Conservation (phyloP, 2,797 vertebrate species). For the Steatocranus sp. region DNA sequence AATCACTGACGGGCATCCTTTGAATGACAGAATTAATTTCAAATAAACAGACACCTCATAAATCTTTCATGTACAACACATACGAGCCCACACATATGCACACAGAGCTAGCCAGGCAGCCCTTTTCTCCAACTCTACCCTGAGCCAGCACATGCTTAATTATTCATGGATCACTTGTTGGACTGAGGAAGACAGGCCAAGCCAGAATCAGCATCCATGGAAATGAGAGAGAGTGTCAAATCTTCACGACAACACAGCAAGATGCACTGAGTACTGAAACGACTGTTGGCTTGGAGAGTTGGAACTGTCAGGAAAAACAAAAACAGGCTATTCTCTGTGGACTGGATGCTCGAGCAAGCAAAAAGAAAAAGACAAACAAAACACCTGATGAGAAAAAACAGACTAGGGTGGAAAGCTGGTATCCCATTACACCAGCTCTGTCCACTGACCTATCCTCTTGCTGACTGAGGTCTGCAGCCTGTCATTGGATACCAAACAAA, state of each 20-base stretch:
- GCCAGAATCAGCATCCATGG: slow-evolving; percentile 29
- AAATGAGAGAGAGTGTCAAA: slow-evolving; percentile 23
- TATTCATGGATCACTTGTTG: slow-evolving; percentile 70
- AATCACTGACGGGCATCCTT: neutral
- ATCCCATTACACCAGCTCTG: slow-evolving; percentile 42
- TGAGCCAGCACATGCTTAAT: slow-evolving; percentile 62
- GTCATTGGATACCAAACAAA: neutral
- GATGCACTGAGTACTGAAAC: neutral
- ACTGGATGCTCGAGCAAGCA: slow-evolving; percentile 30
- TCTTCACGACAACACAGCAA: neutral
- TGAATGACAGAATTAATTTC: slow-evolving; percentile 48
- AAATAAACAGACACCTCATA: slow-evolving; percentile 53
- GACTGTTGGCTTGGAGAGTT: slow-evolving; percentile 4
- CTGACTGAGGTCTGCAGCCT: neutral
- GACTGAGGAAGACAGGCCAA: slow-evolving; percentile 47
- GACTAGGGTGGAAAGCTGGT: slow-evolving; percentile 19
- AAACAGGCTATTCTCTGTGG: slow-evolving; percentile 41
- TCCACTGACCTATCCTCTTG: neutral
- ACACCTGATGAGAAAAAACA: slow-evolving; percentile 34
- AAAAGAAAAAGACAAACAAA: neutral
- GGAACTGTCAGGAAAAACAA: slow-evolving; percentile 18
- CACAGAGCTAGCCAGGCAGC: neutral
- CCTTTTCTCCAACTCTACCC: slow-evolving; percentile 21
- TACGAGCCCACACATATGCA: neutral
- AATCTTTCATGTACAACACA: slow-evolving; percentile 46